phyloP scores from a whole-genome alignment of 1,140 invertebrate species.

The Eurytemora carolleeae region DNA sequence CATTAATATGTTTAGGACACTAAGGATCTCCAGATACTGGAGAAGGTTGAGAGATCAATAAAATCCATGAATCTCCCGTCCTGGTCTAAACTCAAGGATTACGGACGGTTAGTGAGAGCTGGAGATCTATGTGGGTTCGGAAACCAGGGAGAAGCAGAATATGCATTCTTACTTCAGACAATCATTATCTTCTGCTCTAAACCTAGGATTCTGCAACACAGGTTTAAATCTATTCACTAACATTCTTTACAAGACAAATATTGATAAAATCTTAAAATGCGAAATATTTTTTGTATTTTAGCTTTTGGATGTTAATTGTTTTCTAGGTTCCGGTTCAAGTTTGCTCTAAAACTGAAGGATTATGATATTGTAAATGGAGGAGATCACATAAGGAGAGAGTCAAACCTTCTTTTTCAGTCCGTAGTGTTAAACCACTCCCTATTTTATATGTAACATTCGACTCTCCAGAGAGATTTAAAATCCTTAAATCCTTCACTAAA shows the following conservation, averaged over 20 bases:
- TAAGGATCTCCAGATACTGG: too few relatives aligned
- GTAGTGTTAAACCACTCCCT: not conserved
- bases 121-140: not conserved
- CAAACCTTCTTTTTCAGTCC: not conserved
- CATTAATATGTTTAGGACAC: too few relatives aligned
- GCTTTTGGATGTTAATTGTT: too few relatives aligned
- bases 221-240: not conserved
- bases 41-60: not conserved
- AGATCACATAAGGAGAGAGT: not conserved
- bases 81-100: not conserved
- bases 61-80: not conserved
- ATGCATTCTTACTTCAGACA: slow-evolving; percentile 11
- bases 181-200: slow-evolving; percentile 8
- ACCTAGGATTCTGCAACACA: slow-evolving; percentile 9
- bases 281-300: too few relatives aligned
- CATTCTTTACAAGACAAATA: not conserved
- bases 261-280: not conserved
- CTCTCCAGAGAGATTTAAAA: not conserved
- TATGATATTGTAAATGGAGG: not conserved
- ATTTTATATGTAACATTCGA: not conserved
- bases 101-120: not conserved
- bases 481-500: not conserved
- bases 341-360: not conserved
- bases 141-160: not conserved
- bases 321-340: not conserved